phyloP scores from a whole-genome alignment of 2,113 vertebrate genomes.

The Mustelus asterias region DNA sequence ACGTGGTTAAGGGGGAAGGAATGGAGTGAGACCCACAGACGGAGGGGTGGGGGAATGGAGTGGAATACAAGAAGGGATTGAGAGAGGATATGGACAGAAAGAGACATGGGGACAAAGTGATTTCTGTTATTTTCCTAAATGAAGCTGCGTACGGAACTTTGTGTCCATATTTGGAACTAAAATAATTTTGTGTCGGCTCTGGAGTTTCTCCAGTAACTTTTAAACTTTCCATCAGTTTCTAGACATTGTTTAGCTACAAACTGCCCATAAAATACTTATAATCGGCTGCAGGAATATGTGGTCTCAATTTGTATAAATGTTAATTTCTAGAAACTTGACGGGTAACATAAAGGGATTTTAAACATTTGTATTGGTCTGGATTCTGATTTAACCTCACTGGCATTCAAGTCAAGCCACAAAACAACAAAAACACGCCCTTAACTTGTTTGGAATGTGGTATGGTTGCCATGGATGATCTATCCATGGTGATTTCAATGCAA shows the following conservation, averaged over 20 bases:
- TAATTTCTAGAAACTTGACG: background rate
- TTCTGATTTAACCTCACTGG: background rate
- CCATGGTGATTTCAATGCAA: background rate
- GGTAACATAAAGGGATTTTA: background rate
- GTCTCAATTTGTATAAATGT: background rate
- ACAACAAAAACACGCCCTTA: background rate
- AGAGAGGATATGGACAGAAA: too few relatives aligned
- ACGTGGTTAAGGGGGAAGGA: too few relatives aligned
- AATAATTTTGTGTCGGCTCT: background rate
- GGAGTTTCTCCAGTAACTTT: background rate
- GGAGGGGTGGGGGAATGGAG: too few relatives aligned
- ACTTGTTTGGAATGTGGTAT: background rate
- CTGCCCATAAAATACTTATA: background rate
- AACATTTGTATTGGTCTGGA: background rate
- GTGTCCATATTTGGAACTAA: background rate
- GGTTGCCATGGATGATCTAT: background rate
- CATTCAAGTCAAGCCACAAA: background rate
- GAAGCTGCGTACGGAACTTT: background rate
- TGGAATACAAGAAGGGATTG: too few relatives aligned
- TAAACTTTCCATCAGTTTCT: background rate
- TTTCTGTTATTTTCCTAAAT: background rate
- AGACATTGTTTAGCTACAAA: background rate
- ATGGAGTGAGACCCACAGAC: too few relatives aligned
- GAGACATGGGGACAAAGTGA: background rate
- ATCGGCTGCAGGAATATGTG: background rate